Evolutionary conservation across 2,888 invertebrate species (phyloP).

Genomic region (Pollenia angustigena): DNA sequence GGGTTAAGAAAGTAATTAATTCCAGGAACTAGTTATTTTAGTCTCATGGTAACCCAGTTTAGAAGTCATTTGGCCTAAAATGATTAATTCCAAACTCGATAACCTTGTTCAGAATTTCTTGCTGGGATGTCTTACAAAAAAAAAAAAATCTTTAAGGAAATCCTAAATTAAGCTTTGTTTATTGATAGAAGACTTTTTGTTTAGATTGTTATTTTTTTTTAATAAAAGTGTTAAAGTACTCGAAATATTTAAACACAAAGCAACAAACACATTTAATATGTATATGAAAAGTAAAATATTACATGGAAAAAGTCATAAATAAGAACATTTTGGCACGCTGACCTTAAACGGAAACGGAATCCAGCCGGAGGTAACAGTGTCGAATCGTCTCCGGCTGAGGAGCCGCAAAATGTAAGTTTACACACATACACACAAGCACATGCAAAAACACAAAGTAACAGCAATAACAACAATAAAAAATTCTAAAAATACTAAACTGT

Average conservation of each 20-base stretch:
- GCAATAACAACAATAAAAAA: slow-evolving; percentile 14
- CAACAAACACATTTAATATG: slow-evolving; percentile 1
- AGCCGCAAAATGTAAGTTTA: slow-evolving; percentile 71
- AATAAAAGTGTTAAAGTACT: slow-evolving; percentile 36
- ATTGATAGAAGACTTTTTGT: slow-evolving; percentile 35
- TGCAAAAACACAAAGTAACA: background rate
- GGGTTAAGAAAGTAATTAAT: too few relatives aligned
- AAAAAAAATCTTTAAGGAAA: slow-evolving; percentile 38
- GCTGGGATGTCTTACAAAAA: background rate
- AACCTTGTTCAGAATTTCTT: too few relatives aligned
- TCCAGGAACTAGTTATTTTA: too few relatives aligned
- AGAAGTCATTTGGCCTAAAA: too few relatives aligned
- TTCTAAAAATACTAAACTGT: slow-evolving; percentile 14
- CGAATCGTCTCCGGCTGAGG: slow-evolving; percentile 82
- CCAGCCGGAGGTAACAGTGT: slow-evolving; percentile 82
- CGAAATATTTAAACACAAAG: slow-evolving; percentile 19
- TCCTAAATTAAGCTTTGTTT: slow-evolving; percentile 50
- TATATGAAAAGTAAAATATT: slow-evolving; percentile 41
- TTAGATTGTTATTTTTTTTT: slow-evolving; percentile 17
- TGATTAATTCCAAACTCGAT: too few relatives aligned
- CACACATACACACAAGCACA: background rate
- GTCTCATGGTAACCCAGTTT: too few relatives aligned
- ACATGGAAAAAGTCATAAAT: slow-evolving; percentile 67
- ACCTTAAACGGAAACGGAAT: slow-evolving; percentile 80
- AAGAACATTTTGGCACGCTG: slow-evolving; percentile 74